Conservation (phyloP, 1,140 invertebrate genomes). For the Apolygus lucorum region DNA sequence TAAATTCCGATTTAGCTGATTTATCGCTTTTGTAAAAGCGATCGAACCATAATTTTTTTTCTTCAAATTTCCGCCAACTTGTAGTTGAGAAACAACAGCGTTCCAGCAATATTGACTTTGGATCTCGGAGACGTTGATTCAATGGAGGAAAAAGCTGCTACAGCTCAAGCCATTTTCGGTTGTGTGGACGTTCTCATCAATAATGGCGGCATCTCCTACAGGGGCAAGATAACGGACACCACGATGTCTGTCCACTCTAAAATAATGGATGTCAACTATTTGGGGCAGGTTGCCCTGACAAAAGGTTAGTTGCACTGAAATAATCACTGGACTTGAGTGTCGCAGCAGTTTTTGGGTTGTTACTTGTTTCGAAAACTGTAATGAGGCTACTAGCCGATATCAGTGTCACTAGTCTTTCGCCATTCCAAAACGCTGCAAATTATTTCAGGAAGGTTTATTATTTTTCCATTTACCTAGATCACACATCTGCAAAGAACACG, state of each 20-base stretch:
- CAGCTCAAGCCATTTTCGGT: conserved; percentile 58
- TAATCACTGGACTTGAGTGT: too few relatives aligned
- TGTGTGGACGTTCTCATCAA: conserved; percentile 84
- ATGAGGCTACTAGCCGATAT: too few relatives aligned
- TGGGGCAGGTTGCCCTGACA: conserved; percentile 80
- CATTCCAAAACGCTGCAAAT: too few relatives aligned
- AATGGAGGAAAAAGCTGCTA: conserved; percentile 52
- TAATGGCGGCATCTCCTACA: conserved; percentile 80
- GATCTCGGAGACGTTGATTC: conserved; percentile 65
- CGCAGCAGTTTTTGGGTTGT: too few relatives aligned
- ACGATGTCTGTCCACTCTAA: conserved; percentile 74
- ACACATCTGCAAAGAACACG: too few relatives aligned
- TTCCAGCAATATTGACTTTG: conserved; percentile 48
- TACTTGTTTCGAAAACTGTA: too few relatives aligned
- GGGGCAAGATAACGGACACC: conserved; percentile 68
- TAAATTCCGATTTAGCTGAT: too few relatives aligned
- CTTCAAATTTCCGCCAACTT: background rate
- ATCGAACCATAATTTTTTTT: background rate
- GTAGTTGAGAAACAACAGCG: background rate
- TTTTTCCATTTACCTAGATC: too few relatives aligned
- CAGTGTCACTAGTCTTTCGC: too few relatives aligned
- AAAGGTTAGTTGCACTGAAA: too few relatives aligned
- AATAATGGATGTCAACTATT: conserved; percentile 91
- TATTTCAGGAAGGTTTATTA: too few relatives aligned
- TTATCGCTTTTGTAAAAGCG: too few relatives aligned